Base-by-base conservation (phyloP, 2,113 vertebrate genomes). In the Peromyscus maniculatus region DNA sequence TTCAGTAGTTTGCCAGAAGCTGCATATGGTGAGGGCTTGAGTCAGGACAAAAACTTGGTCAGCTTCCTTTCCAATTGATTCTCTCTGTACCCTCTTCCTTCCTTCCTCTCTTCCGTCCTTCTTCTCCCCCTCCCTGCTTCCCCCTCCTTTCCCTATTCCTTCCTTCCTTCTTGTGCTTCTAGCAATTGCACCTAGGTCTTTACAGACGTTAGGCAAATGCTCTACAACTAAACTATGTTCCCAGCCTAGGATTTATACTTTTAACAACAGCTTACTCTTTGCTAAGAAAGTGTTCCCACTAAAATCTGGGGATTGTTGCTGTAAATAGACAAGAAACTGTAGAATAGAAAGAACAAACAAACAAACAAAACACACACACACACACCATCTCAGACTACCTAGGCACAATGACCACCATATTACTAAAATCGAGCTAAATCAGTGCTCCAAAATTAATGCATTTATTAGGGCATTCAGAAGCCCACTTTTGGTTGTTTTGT, bases 111-210 rank as follows among this genome's bases (percentile, higher is more conserved):
- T 31, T 16, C 22, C 16, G 8, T 22, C 17, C n/a, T 12, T 24
- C n/a, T 9, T 39, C 36, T 33, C 17, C 22, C 16, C 26, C 6
- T 78, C 13, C 28, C 24, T 39, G 12, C 1, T 9, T 78, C 15
- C 6, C 0, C 1, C 22, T 36, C 1, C 16, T 24, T 12, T 1
- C 5, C 0, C 1, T 0, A 12, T 15, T 26, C 5, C 8, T 26
- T 7, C 4, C 5, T 77, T 26, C 7, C 13, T 17, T 39, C 43
- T 66, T 12, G 28, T 87, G 26, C 1, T 49, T 21, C 17, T 67
- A 11, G 17, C 8, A 49, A 87, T 67, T 67, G 62, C 66, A 49
- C 9, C 5, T 49, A 67, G 10, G 28, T 19, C 8, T 49, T 67
- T 21, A 19, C 26, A 6, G 2, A 57, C 46, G 0, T 3, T 67